phyloP scores from a whole-genome alignment of 2,797 vertebrate genomes.

The Tauraco hartlaubi region DNA sequence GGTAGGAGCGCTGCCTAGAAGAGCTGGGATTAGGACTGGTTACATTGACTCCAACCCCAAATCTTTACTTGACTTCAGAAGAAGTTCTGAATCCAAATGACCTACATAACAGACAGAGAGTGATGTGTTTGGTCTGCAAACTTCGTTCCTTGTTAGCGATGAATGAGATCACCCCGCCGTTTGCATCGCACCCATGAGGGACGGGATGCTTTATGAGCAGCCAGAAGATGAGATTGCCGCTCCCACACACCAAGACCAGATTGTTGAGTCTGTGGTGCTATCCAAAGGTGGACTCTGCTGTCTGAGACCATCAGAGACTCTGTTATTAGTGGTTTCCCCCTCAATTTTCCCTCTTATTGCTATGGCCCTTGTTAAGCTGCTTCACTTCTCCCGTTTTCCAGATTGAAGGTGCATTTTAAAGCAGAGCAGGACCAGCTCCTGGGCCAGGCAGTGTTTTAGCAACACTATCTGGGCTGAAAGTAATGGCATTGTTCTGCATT shows the following conservation, averaged over 20 bases:
- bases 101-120: background rate
- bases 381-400: background rate
- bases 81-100: background rate
- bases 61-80: background rate
- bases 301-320: background rate
- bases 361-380: background rate
- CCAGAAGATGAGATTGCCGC: background rate
- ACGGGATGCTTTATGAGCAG: background rate
- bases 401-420: background rate
- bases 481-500: background rate
- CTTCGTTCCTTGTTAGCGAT: background rate
- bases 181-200: background rate
- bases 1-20: background rate
- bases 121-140: background rate
- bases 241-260: background rate
- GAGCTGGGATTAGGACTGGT: background rate
- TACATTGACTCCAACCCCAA: background rate
- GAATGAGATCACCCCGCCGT: background rate
- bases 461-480: background rate
- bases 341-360: background rate
- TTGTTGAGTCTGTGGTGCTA: background rate
- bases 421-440: rapidly evolving
- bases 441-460: background rate
- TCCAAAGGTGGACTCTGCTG: background rate
- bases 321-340: background rate